These are phyloP conservation scores for Littorina saxatilis DNA, from an alignment of 1,140 invertebrate species.

Conservation along the genomic window DNA sequence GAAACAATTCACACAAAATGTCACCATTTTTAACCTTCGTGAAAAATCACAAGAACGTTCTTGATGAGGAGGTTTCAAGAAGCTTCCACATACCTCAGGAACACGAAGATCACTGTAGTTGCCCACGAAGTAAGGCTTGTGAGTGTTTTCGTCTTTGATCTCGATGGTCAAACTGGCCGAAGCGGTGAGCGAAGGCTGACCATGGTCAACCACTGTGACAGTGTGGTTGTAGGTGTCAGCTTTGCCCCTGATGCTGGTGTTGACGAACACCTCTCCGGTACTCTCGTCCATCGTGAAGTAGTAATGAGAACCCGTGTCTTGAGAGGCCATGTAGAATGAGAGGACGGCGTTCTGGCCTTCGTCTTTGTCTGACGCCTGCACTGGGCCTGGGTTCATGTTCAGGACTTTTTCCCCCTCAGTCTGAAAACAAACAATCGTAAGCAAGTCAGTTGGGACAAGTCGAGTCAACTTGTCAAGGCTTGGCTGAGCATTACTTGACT, in stretches of 20 bases:
- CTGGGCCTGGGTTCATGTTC: neutral
- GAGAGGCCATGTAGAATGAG: slow-evolving; percentile 26
- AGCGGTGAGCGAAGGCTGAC: slow-evolving; percentile 14
- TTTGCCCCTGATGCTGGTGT: neutral
- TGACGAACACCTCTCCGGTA: slow-evolving; percentile 33
- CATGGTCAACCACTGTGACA: slow-evolving; percentile 42
- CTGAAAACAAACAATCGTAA: too few species aligned
- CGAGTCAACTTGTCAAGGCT: too few species aligned
- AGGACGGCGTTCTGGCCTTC: slow-evolving; percentile 39
- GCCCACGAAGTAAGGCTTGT: slow-evolving; percentile 40
- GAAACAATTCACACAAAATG: too few species aligned
- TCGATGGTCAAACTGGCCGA: slow-evolving; percentile 29
- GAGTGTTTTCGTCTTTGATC: slow-evolving; percentile 40
- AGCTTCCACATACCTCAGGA: slow-evolving; percentile 36
- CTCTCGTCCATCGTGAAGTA: neutral
- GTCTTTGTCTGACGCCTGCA: slow-evolving; percentile 41
- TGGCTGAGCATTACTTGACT: too few species aligned
- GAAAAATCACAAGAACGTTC: neutral
- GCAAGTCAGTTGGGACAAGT: too few species aligned
- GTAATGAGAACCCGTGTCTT: neutral
- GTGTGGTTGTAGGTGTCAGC: slow-evolving; percentile 34
- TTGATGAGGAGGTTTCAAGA: neutral
- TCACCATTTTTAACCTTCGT: too few species aligned
- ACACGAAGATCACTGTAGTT: slow-evolving; percentile 10
- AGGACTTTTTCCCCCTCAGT: neutral